phyloP scores from a whole-genome alignment of 2,113 vertebrate species.

The Pandion haliaetus region DNA sequence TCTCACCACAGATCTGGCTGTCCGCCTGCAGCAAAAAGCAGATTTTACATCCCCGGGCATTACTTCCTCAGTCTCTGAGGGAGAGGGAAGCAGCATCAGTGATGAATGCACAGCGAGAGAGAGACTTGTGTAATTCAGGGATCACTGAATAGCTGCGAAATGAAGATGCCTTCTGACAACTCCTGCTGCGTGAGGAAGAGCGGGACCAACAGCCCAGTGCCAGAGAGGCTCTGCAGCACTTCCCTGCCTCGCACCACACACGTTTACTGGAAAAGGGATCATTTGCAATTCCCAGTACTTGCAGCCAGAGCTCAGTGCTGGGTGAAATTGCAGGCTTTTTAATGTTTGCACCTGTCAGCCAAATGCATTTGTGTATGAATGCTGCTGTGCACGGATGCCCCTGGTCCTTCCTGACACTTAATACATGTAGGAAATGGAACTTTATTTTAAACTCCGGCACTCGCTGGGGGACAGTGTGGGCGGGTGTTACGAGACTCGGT shows the following conservation, averaged over 20 bases:
- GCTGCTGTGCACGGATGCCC: background rate
- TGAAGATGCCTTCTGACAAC: constrained; percentile 56
- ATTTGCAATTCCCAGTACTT: background rate
- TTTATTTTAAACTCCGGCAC: constrained; percentile 35
- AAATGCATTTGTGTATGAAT: background rate
- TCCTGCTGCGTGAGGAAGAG: background rate
- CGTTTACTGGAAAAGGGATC: background rate
- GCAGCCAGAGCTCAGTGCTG: background rate
- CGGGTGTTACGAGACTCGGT: constrained; percentile 6
- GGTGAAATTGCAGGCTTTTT: background rate
- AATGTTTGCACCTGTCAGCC: constrained; percentile 43
- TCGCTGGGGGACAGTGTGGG: constrained; percentile 8
- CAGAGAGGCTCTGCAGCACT: background rate
- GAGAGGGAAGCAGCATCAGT: background rate
- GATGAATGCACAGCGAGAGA: background rate
- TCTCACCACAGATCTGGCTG: constrained; percentile 17
- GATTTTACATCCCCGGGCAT: constrained; percentile 25
- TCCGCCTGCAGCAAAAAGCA: constrained; percentile 4
- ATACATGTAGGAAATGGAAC: constrained; percentile 41
- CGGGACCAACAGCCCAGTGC: background rate
- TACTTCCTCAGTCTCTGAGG: background rate
- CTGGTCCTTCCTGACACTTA: constrained; percentile 50
- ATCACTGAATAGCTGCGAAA: constrained; percentile 35
- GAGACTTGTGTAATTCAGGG: constrained; percentile 39
- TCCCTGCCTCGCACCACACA: background rate